phyloP scores from a whole-genome alignment of 2,888 invertebrate genomes.

The Heliconius erato region DNA sequence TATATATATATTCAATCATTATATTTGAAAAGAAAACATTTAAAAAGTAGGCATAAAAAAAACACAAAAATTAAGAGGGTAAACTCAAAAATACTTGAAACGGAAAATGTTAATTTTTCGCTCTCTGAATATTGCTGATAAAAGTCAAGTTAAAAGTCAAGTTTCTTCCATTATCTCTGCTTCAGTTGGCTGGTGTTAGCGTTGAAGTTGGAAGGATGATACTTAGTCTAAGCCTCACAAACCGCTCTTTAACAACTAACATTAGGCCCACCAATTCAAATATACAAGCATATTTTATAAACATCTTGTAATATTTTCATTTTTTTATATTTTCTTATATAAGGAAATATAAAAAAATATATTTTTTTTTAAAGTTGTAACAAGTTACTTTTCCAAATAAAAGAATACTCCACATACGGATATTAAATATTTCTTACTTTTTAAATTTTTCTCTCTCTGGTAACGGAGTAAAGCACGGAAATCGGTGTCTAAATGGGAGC shows the following conservation, averaged over 20 bases:
- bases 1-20: too few species aligned
- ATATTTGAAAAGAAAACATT: background rate
- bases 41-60: background rate
- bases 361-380: too few species aligned
- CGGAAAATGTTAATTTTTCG: conserved; percentile 36
- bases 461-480: too few species aligned
- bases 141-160: too few species aligned
- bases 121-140: conserved; percentile 34
- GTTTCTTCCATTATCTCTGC: conserved; percentile 34
- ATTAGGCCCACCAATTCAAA: conserved; percentile 5
- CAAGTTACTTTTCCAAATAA: background rate
- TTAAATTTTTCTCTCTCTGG: too few species aligned
- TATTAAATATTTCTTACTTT: too few species aligned
- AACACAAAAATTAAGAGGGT: background rate
- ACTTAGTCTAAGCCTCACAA: conserved; percentile 12
- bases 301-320: background rate
- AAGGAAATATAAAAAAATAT: too few species aligned
- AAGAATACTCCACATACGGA: too few species aligned
- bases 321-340: too few species aligned
- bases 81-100: conserved; percentile 7
- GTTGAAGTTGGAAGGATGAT: conserved; percentile 22
- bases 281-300: background rate
- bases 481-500: too few species aligned
- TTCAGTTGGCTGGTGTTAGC: conserved; percentile 27
- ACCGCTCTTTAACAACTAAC: conserved; percentile 29